These are phyloP conservation scores for Nothoprocta pentlandii DNA, from an alignment of 2,113 vertebrate species.

Conservation along the genomic window DNA sequence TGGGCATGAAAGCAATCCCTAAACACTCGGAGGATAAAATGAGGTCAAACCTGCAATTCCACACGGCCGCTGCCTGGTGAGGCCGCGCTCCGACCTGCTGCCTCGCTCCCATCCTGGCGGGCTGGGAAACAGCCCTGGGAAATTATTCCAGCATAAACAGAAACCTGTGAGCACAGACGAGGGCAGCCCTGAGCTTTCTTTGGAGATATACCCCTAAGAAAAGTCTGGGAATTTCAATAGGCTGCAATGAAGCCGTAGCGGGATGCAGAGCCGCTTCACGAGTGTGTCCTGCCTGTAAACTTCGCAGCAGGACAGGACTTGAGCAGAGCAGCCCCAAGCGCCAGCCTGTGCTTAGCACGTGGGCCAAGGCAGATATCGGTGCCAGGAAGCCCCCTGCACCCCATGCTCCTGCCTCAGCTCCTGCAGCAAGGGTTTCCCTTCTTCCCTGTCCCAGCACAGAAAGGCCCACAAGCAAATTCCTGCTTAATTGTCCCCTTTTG, in stretches of 20 bases:
- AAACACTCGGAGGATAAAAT: slow-evolving; percentile 74
- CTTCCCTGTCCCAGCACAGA: background rate
- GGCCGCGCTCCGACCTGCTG: background rate
- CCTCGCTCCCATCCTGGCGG: slow-evolving; percentile 63
- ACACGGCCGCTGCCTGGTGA: background rate
- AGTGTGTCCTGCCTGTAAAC: accelerated
- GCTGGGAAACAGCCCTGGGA: slow-evolving; percentile 58
- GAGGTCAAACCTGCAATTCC: slow-evolving; percentile 76
- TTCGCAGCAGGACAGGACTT: accelerated
- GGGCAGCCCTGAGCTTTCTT: slow-evolving; percentile 21
- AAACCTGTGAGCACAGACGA: slow-evolving; percentile 2
- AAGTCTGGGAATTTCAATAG: slow-evolving; percentile 7
- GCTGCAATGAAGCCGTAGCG: background rate
- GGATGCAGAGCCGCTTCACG: background rate
- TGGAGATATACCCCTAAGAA: background rate
- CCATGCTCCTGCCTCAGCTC: background rate
- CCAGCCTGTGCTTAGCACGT: background rate
- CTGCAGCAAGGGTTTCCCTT: accelerated
- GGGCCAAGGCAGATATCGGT: background rate
- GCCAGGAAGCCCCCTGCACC: background rate
- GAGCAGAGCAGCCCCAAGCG: too few relatives aligned
- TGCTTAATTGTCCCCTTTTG: background rate
- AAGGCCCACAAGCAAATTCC: background rate
- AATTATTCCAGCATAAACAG: slow-evolving; percentile 54
- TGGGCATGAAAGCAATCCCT: slow-evolving; percentile 76